Evolutionary conservation across 2,797 vertebrate genomes (phyloP), one percentile per base, ranked within the genome.

Genomic region (Pyrocephalus nanus): DNA sequence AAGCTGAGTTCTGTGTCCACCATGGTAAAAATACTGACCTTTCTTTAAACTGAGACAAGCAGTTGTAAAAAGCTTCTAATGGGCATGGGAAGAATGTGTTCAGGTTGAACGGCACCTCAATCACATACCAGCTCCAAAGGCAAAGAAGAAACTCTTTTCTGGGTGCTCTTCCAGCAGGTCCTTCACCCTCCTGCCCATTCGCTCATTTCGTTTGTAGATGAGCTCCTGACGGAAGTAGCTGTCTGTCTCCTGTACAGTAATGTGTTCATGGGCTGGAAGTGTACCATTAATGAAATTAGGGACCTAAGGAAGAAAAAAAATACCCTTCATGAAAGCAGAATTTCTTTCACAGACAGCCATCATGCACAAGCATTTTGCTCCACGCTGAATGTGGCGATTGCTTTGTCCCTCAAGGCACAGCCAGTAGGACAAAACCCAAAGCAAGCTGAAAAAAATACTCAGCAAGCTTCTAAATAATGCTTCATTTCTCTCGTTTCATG

Each of bases 71-170:
- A 48, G 17, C 27, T 81, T 67, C 22, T 71, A 47, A 69, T 1
- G 1, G 32, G 58, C 2, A 7, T 0, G 1, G 32, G n/a, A 93
- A 85, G 29, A 69, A 58, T 14, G 32, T 21, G 12, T 48, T 81
- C 30, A 78, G 29, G 23, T 60, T 45, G 42, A 85, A 76, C 5
- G 14, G 26, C 65, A 53, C 18, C n/a, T 55, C 65, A 70, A 14
- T 54, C 50, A 98, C 98, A 91, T 95, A 99, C 99, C 98, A 97
- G 98, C 99, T 96, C 99, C 99, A 75, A 99, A 99, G 20, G 98
- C 98, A 77, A 99, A 99, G 97, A 99, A 99, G 97, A 99, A 99
- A 94, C 98, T 99, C 97, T 98, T 99, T 88, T 98, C 97, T 0
- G 98, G 98, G 58, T 99, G 97, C 40, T 99, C 98, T 87, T 99